Base-by-base conservation (phyloP, 2,113 vertebrate species). In the Actenoides lindsayi region DNA sequence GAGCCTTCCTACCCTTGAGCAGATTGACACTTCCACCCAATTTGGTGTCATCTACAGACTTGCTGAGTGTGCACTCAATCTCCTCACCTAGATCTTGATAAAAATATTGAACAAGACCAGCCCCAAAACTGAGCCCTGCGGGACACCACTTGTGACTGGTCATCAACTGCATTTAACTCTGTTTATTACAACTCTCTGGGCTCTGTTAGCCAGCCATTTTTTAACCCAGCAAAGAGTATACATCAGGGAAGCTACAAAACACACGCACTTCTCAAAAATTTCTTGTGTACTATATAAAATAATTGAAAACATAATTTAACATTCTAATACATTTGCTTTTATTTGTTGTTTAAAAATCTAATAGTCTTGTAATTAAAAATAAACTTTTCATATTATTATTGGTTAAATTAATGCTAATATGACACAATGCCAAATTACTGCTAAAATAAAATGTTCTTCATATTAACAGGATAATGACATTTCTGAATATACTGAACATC, bases 351-450 rank as follows among this genome's bases (percentile, higher is more conserved):
- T 62, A 70, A 75, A 93, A 84, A 91, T 6, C 2, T 25, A 50
- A 30, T 63, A 96, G 81, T 28, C 27, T 80, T 46, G 56, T 60
- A 92, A 92, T 92, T 90, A 92, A 92, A 94, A 91, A 67, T 5
- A 78, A 42, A 53, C 3, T n/a, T 89, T 81, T 92, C 39, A 68
- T 41, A 75, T 60, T 15, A 68, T 10, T 73, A 27, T 89, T 90
- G 79, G 23, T 27, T 53, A 67, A 96, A 94, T 64, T 81, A 74
- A 56, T 74, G 37, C 4, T 89, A 96, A 91, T 74, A 74, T 37
- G 20, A 50, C 33, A 90, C 6, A 74, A 41, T 68, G 74, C 50
- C 16, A 95, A 94, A 84, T 82, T 67, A 56, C 33, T 80, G 39
- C 37, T 79, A 74, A 84, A 56, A 89, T 54, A 76, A 90, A 87